phyloP scores from a whole-genome alignment of 2,113 vertebrate species.

The Scartelaos histophorus region DNA sequence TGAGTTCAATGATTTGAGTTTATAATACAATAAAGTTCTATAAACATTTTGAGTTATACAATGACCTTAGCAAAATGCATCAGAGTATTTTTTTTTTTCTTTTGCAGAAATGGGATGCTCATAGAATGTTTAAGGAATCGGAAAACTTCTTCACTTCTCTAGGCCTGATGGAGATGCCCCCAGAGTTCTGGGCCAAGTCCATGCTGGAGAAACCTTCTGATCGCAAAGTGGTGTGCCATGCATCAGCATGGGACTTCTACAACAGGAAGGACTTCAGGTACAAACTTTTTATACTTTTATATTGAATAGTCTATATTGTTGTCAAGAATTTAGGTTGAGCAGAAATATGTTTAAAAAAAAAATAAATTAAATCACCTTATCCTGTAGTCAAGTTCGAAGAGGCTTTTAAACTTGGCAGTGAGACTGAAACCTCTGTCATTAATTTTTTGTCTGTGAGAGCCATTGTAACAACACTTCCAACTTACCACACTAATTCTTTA shows the following conservation, averaged over 20 bases:
- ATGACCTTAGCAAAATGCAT: background rate
- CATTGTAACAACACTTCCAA: no score
- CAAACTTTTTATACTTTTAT: background rate
- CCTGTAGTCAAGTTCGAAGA: no score
- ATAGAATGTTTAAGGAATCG: slow-evolving; percentile 88
- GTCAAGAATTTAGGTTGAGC: background rate
- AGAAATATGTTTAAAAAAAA: no score
- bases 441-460: no score
- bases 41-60: background rate
- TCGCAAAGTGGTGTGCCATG: slow-evolving; percentile 91
- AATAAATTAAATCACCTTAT: no score
- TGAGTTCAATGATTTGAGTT: background rate
- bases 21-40: background rate
- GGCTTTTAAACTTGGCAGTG: no score
- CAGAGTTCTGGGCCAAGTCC: slow-evolving; percentile 88
- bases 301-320: background rate
- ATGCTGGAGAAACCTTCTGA: slow-evolving; percentile 94
- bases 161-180: slow-evolving; percentile 82
- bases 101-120: slow-evolving; percentile 85
- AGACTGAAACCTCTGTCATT: no score
- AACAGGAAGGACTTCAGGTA: slow-evolving; percentile 98
- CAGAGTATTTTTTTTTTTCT: background rate
- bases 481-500: no score
- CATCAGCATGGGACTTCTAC: slow-evolving; percentile 98
- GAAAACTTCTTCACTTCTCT: slow-evolving; percentile 88